Evolutionary conservation across 2,113 vertebrate species (phyloP), one percentile per base, ranked within the genome.

Genomic region (Ameiurus melas): DNA sequence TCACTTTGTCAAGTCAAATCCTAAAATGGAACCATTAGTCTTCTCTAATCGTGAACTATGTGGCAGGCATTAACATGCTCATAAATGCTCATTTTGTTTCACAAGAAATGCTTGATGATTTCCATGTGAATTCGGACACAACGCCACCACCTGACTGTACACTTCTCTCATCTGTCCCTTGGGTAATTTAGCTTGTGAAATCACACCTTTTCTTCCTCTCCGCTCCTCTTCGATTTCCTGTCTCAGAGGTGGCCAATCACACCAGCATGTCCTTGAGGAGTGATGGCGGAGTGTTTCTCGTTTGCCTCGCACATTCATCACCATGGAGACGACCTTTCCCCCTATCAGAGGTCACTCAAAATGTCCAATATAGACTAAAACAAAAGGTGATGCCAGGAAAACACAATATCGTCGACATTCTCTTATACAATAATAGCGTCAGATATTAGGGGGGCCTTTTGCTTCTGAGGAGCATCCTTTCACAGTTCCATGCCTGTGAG

Each of bases 121-220:
- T 89, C 68, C n/a, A 33, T 64, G 73, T 16, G 39, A 85, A 83
- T 70, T 81, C 77, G 66, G 75, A 85, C 51, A 68, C 66, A 60
- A 68, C n/a, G 14, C 64, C 89, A 30, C 84, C 86, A 85, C 83
- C 33, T 16, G 39, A 85, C 78, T 60, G 62, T 85, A 53, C 84
- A 60, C 85, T 88, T 86, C 88, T 85, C 86, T 88, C 85, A 81
- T 91, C 86, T 77, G 86, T 91, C 89, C 88, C 88, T 47, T 55
- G 86, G 89, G 91, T 91, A 91, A 91, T 91, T 91, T 91, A 89
- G 88, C 90, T 89, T 90, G 89, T 89, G 91, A 91, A 91, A 90
- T 90, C 89, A 89, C 91, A 91, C 91, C 91, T 91, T 90, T 91
- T 91, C 89, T 91, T 90, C 66, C 87, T 89, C 88, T 84, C 58